phyloP scores from a whole-genome alignment of 2,797 vertebrate species.

The Enteromius anoplus region DNA sequence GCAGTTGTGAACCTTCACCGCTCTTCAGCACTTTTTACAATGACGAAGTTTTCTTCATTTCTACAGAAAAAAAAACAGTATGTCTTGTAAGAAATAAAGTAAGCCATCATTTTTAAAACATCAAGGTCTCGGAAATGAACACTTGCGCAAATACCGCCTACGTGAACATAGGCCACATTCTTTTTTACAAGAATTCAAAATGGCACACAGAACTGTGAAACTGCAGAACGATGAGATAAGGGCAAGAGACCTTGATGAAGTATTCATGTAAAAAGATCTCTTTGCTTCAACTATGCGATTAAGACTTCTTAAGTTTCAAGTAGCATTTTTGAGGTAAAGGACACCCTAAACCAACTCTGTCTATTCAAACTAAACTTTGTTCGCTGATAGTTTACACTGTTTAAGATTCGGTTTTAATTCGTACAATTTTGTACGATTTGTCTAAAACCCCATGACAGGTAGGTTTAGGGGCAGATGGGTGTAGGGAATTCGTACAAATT shows the following conservation, averaged over 20 bases:
- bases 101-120: neutral
- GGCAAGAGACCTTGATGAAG: slow-evolving; percentile 28
- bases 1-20: neutral
- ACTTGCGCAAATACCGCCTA: neutral
- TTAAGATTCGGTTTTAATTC: neutral
- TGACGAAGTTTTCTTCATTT: neutral
- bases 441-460: too few species aligned
- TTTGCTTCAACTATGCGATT: neutral
- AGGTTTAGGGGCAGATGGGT: too few species aligned
- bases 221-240: neutral
- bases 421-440: too few species aligned
- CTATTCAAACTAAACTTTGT: neutral
- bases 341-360: neutral
- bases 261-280: neutral
- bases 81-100: neutral
- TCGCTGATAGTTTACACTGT: neutral
- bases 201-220: neutral
- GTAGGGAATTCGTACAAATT: too few species aligned
- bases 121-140: slow-evolving; percentile 6
- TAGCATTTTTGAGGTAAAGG: neutral
- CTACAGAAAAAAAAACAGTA: neutral
- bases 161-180: neutral
- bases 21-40: neutral
- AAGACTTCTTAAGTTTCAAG: neutral
- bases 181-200: neutral